These are phyloP conservation scores for Acanthococcus lagerstroemiae DNA, from an alignment of 2,888 invertebrate species.

Conservation along the genomic window DNA sequence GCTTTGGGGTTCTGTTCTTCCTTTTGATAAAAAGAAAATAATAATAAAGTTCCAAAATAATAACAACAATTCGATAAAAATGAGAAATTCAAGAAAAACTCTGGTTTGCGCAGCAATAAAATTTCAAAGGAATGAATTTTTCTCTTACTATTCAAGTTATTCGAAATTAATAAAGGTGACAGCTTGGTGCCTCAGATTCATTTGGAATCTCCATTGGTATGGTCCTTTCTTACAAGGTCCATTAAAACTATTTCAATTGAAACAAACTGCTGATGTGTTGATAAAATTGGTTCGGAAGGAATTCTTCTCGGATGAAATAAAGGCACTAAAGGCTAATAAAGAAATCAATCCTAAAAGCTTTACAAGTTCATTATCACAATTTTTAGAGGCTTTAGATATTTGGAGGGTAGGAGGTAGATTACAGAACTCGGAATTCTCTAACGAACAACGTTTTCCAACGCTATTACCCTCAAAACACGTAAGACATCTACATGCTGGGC, in stretches of 20 bases:
- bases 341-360: neutral
- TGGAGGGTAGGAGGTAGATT: too few relatives aligned
- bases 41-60: neutral
- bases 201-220: neutral
- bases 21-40: too few relatives aligned
- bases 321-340: neutral
- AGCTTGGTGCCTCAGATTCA: neutral
- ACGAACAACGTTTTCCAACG: too few relatives aligned
- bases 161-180: neutral
- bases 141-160: neutral
- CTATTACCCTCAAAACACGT: too few relatives aligned
- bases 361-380: neutral
- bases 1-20: too few relatives aligned
- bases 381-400: too few relatives aligned
- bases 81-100: neutral
- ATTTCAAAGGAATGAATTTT: neutral
- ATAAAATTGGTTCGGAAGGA: neutral
- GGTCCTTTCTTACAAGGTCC: neutral
- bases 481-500: too few relatives aligned
- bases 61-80: neutral
- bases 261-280: neutral
- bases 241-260: neutral
- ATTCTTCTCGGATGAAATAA: neutral
- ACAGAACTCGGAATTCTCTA: too few relatives aligned
- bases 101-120: neutral